Base-by-base conservation (phyloP, 2,888 invertebrate species). In the Dolichomitus sp. region DNA sequence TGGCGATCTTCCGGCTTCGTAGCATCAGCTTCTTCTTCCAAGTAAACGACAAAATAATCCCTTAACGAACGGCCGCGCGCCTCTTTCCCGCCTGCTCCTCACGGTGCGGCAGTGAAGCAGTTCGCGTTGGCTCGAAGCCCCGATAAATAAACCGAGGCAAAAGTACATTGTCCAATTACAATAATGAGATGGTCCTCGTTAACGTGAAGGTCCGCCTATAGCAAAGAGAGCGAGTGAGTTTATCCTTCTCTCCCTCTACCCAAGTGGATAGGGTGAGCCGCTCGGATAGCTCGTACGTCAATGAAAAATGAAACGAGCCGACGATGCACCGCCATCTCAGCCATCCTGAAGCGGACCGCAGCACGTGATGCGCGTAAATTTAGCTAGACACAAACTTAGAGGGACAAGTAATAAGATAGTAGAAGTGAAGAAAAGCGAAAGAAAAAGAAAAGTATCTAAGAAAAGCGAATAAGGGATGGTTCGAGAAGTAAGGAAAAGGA, bases 161-260 rank as follows among this genome's bases (percentile, higher is more conserved):
- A 87, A 87, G 85, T 87, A 85, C 85, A 89, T 90, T 89, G 88
- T 90, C 88, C 89, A 89, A 90, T 89, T 90, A 90, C 88, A 90
- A 90, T 89, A 90, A 90, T 89, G 89, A 89, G 88, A 88, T 84
- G 88, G 84, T 85, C 87, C 88, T 89, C 87, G 89, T 89, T 89
- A 88, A 83, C 83, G 80, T 50, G 83, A 80, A 61, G 73, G 37
- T 61, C 61, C 61, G 37, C 63, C 50, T 74, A 40, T 74, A 78
- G 57, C 63, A 74, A 78, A 77, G n/a, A 70, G 57, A 45, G 68
- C 65, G 48, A 63, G 74, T 73, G 73, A 48, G 57, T 37, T 61
- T 37, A 61, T 61, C 37, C 33, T 40, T 61, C 37, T 83, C 23
- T 45, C 73, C 70, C 80, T 72, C 80, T 57, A 59, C 70, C 70